Evolutionary conservation across 2,888 invertebrate genomes (phyloP).

Genomic region (Cheilosia vulpina): DNA sequence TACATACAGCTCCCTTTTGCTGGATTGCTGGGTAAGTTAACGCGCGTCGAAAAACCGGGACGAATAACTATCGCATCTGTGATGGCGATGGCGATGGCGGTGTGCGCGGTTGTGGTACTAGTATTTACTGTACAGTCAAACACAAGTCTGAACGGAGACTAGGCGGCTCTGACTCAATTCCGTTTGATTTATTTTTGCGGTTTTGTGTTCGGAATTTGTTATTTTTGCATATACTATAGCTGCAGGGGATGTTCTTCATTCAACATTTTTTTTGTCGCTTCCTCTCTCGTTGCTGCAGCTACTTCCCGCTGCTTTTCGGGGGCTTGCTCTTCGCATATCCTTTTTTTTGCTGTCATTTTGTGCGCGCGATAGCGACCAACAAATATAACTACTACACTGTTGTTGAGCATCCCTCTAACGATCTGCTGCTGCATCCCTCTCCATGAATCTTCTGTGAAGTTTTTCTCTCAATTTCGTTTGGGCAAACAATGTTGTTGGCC

Average conservation of each 20-base stretch:
- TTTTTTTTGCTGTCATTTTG: background rate
- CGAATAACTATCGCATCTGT: conserved; percentile 70
- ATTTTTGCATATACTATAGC: conserved; percentile 65
- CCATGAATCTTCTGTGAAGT: conserved; percentile 41
- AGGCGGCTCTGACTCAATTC: conserved; percentile 69
- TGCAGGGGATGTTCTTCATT: conserved; percentile 54
- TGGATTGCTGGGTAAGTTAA: conserved; percentile 59
- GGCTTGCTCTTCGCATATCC: conserved; percentile 17
- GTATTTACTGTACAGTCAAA: conserved; percentile 57
- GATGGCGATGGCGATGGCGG: conserved; percentile 34
- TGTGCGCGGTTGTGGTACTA: conserved; percentile 53
- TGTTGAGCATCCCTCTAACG: conserved; percentile 27
- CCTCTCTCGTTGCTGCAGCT: conserved; percentile 1
- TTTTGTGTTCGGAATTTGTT: conserved; percentile 73
- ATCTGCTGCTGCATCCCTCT: background rate
- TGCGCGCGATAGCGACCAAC: conserved; percentile 1
- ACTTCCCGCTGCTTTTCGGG: conserved; percentile 21
- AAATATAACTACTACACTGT: conserved; percentile 9
- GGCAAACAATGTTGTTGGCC: conserved; percentile 67
- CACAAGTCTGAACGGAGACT: conserved; percentile 38
- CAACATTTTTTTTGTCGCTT: background rate
- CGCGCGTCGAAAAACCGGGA: conserved; percentile 30
- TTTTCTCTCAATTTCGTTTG: conserved; percentile 74
- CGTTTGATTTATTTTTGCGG: conserved; percentile 75
- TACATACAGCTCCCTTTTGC: background rate